phyloP scores from a whole-genome alignment of 2,797 vertebrate species.

The Alauda arvensis region DNA sequence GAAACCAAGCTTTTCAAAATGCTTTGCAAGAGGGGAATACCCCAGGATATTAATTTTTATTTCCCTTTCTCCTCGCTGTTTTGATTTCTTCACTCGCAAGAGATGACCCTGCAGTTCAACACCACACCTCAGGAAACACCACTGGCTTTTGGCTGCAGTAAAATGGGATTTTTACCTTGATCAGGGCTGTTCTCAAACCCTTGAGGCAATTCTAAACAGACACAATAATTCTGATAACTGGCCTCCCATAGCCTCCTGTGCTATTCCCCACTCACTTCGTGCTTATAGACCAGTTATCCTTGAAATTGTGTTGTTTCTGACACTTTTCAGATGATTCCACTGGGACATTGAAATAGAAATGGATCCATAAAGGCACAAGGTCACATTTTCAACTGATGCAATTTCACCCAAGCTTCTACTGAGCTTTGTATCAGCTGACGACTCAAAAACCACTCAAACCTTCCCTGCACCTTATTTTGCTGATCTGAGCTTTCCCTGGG shows the following conservation, averaged over 20 bases:
- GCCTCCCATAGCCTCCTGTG: not conserved
- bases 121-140: not conserved
- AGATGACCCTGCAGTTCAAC: not conserved
- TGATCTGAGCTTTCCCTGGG: constrained; percentile 39
- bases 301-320: not conserved
- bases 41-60: not conserved
- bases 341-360: not conserved
- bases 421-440: not conserved
- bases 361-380: not conserved
- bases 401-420: not conserved
- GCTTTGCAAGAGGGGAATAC: not conserved
- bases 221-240: not conserved
- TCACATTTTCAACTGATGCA: not conserved
- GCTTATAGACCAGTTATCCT: not conserved
- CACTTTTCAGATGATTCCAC: not conserved
- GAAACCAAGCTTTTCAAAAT: not conserved
- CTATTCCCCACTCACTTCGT: rapidly evolving
- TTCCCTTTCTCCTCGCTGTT: rapidly evolving
- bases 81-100: not conserved
- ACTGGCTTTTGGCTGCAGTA: not conserved
- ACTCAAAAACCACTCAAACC: not conserved
- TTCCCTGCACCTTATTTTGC: not conserved
- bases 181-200: not conserved
- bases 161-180: not conserved
- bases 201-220: not conserved